phyloP scores from a whole-genome alignment of 64 coral and sea anemone species.

The Stichodactyla mertensii region DNA sequence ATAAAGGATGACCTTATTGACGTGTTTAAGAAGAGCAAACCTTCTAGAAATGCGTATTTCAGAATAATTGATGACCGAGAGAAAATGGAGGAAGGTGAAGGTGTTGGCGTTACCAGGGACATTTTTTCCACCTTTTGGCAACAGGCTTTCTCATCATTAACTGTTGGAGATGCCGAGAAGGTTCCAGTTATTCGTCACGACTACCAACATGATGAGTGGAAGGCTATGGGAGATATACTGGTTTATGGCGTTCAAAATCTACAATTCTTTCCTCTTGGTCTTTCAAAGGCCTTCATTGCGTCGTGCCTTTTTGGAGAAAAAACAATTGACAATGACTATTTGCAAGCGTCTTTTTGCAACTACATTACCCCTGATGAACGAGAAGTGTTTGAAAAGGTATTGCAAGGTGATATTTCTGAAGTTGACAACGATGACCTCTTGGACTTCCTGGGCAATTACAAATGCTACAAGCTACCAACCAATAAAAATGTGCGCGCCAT shows the following conservation, averaged over 20 bases:
- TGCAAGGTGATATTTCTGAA: too few relatives aligned
- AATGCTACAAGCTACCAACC: too few relatives aligned
- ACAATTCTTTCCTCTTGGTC: background rate
- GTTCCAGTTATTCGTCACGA: slow-evolving; percentile 45
- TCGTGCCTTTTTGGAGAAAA: too few relatives aligned
- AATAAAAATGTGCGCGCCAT: too few relatives aligned
- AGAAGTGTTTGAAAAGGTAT: too few relatives aligned
- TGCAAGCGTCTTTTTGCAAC: too few relatives aligned
- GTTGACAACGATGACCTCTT: too few relatives aligned
- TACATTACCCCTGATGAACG: too few relatives aligned
- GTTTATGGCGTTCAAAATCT: slow-evolving; percentile 29
- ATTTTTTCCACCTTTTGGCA: slow-evolving; percentile 34
- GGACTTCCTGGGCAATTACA: too few relatives aligned
- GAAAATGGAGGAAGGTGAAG: slow-evolving; percentile 23
- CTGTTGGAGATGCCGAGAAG: slow-evolving; percentile 28
- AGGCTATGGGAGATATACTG: slow-evolving; percentile 35
- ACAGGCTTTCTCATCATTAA: slow-evolving; percentile 21
- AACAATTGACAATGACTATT: too few relatives aligned
- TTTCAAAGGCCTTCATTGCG: too few relatives aligned
- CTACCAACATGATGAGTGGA: slow-evolving; percentile 44
- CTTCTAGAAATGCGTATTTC: background rate
- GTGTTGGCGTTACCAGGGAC: slow-evolving; percentile 27
- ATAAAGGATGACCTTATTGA: slow-evolving; percentile 31
- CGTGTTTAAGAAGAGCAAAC: background rate
- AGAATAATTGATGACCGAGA: slow-evolving; percentile 29